These are phyloP conservation scores for Belonocnema kinseyi DNA, from an alignment of 1,140 invertebrate species.

Conservation along the genomic window DNA sequence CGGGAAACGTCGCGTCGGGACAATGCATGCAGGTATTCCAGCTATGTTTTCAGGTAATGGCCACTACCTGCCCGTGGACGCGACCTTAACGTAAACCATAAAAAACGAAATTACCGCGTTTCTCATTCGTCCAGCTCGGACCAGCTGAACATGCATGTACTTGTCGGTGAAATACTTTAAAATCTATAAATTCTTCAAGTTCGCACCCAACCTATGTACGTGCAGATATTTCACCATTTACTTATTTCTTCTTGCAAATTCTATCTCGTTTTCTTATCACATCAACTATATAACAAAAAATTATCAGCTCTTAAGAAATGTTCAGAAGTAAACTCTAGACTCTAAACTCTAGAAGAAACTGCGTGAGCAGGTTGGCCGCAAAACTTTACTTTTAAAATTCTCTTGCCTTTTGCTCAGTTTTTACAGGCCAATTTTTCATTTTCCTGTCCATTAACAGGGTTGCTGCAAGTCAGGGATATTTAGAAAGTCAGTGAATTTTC, in stretches of 20 bases:
- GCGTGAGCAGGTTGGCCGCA: no score
- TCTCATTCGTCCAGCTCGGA: slow-evolving; percentile 20
- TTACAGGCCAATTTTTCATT: no score
- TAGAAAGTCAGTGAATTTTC: no score
- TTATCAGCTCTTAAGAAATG: no score
- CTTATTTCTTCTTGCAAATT: background rate
- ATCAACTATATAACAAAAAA: background rate
- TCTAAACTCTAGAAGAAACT: no score
- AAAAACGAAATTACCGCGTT: slow-evolving; percentile 30
- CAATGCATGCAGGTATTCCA: slow-evolving; percentile 28
- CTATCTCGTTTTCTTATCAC: background rate
- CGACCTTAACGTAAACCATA: slow-evolving; percentile 28
- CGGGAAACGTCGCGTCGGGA: slow-evolving; percentile 25
- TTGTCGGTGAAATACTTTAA: slow-evolving; percentile 27
- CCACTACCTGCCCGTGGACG: slow-evolving; percentile 25
- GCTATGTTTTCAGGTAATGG: slow-evolving; percentile 26
- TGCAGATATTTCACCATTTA: background rate
- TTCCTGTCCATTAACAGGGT: no score
- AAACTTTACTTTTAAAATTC: no score
- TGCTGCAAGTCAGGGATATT: no score
- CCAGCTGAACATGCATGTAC: slow-evolving; percentile 12
- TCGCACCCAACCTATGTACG: slow-evolving; percentile 13
- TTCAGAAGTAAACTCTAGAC: no score
- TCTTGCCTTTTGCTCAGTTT: no score
- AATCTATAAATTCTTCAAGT: slow-evolving; percentile 31